Percentiles rank a stretch among this genome's conserved stretches.
Evolutionary conservation across 2,113 vertebrate genomes (phyloP).

Genomic region (Agapornis roseicollis): DNA sequence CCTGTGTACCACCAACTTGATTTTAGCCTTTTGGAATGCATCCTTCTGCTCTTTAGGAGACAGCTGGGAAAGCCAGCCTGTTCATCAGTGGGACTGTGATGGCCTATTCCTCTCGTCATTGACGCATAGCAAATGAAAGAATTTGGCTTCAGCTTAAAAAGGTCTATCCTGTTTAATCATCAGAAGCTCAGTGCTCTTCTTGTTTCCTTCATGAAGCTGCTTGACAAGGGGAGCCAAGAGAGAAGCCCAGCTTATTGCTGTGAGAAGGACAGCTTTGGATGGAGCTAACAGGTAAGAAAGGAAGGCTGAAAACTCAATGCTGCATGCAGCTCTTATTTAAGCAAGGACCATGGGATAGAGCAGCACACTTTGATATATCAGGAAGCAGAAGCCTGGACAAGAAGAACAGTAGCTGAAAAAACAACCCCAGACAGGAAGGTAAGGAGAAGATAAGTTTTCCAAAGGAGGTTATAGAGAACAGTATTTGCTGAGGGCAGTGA

Average conservation of each 20-base stretch:
- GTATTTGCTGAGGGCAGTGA: neutral
- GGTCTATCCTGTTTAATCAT: neutral
- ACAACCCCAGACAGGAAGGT: neutral
- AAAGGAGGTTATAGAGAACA: neutral
- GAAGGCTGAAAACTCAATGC: neutral
- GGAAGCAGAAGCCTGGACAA: neutral
- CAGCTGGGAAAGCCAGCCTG: neutral
- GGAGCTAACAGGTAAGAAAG: neutral
- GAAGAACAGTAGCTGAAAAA: neutral
- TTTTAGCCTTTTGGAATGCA: neutral
- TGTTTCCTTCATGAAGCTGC: neutral
- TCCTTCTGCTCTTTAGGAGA: neutral
- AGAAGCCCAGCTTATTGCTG: rapidly evolving
- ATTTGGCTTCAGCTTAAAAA: neutral
- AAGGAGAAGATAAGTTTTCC: neutral
- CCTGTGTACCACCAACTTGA: neutral
- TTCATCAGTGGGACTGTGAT: neutral
- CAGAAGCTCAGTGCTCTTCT: neutral
- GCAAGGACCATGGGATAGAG: neutral
- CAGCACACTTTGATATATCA: neutral
- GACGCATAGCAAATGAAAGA: neutral
- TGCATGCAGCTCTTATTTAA: neutral
- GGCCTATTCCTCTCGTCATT: neutral
- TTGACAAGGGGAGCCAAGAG: neutral
- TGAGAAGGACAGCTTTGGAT: neutral